These are phyloP conservation scores for Chaetodon auriga DNA, from an alignment of 2,113 vertebrate species.

Conservation along the genomic window DNA sequence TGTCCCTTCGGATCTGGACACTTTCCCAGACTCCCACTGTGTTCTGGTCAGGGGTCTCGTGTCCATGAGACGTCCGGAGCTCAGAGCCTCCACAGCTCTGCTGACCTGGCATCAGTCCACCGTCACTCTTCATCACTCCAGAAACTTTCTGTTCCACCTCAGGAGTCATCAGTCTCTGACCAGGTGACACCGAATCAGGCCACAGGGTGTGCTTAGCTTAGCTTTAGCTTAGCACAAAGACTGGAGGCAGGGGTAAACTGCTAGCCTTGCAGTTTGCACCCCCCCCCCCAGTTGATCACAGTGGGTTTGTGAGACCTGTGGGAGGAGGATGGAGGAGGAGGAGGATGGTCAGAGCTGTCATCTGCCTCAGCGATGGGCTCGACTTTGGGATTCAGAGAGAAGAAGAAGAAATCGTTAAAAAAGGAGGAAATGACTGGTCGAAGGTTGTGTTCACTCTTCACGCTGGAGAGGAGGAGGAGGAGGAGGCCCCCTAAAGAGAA, in stretches of 20 bases:
- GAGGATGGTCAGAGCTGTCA: constrained; percentile 32
- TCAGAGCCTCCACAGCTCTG: too few species aligned
- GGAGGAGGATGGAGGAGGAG: constrained; percentile 11
- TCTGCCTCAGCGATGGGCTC: neutral
- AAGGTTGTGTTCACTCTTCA: constrained; percentile 53
- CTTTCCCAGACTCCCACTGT: too few species aligned
- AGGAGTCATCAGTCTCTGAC: too few species aligned
- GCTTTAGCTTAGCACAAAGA: constrained; percentile 10
- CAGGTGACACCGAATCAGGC: neutral
- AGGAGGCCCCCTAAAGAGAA: constrained; percentile 74
- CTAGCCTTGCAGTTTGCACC: neutral
- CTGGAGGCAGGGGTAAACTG: neutral
- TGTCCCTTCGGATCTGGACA: too few species aligned
- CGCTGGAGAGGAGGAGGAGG: constrained; percentile 29
- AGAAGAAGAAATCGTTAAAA: constrained; percentile 28
- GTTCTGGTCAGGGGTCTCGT: too few species aligned
- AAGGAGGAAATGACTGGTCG: constrained; percentile 42
- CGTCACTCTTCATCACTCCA: too few species aligned
- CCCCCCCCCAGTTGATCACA: neutral
- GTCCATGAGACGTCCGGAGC: too few species aligned
- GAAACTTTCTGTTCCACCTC: too few species aligned
- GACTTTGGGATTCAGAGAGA: neutral
- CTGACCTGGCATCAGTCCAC: too few species aligned
- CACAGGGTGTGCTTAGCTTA: neutral
- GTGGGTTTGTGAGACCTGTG: constrained; percentile 5